Base-by-base conservation (phyloP, 1,140 invertebrate species). In the Pogonus chalceus region DNA sequence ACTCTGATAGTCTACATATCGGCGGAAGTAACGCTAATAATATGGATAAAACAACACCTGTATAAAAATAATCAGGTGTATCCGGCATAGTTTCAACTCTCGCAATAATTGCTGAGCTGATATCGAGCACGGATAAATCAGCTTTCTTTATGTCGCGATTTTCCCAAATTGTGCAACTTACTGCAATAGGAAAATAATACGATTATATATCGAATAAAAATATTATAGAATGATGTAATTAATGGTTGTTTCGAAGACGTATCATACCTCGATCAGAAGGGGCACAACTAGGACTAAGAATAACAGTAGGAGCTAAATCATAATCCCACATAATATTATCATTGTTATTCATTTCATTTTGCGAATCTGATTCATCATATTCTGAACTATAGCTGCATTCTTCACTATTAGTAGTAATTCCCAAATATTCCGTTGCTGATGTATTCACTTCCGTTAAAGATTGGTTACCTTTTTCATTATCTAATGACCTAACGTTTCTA, bases 131-230 rank as follows among this genome's bases (percentile, higher is more conserved):
- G 0, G 91, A 92, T 50, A 97, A 75, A 65, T 96, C 90, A 0
- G 89, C 90, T 70, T 96, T 95, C 64, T 95, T 89, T 21, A 88
- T 83, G 59, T 92, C 89, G 16, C 83, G 78, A 43, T 81, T 79
- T 66, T 95, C 90, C 92, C 92, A 97, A 69, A 96, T 89, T 31
- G 91, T 92, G 67, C 93, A 96, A 58, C 89, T 94, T 51, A 94
- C 90, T 92, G 64, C 48, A 72, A 66, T 58, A 56, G 56, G 18
- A 43, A 43, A 4, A 31, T 31, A 31, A 31, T 7, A 7, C 14
- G 26, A 7, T 31, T 7, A 31, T 31, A 31, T 4, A 7, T 31
- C 4, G 20, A 16, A 3, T 7, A 46, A 7, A 20, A 46, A 20
- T 16, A 46, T 2, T 1, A 46, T 16, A 16, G n/a, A 1, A 2